Base-by-base conservation (phyloP, 2,888 invertebrate genomes). In the Chesias legatella region DNA sequence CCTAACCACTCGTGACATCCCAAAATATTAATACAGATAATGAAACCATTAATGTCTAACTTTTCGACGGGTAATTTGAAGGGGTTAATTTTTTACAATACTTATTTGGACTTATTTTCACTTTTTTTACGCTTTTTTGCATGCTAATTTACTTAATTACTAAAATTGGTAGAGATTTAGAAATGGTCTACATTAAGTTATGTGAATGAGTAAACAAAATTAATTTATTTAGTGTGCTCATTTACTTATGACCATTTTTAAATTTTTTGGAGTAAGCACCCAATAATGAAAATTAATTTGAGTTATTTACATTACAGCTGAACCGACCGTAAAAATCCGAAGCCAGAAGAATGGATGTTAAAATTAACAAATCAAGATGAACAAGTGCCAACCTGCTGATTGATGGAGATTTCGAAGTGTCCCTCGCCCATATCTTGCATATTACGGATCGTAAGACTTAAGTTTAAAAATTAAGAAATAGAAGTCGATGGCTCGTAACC, bases 301-400 rank as follows among this genome's bases (percentile, higher is more conserved):
- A 27, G 23, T 10, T 26, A 29, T 44, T 44, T 42, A 45, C 43
- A 30, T 75, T 75, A 58, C 76, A 77, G 76, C 67, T 47, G 43
- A 58, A 56, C 60, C 58, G 60, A 49, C 56, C 57, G 53, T 55
- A 56, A 37, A 50, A 54, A 51, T 56, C 46, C 51, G 57, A 33
- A 45, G 25, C 21, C 26, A 21, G 32, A 20, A 30, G 44, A 10
- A 35, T 20, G 21, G 32, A 28, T 8, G 28, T 32, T 22, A 35
- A 34, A 20, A 20, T 21, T 10, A 6, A 9, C 7, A 20, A 22
- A 6, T 13, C 33, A 44, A 27, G 32, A 35, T 24, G 24, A 33
- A 37, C 27, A 17, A 13, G 13, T 11, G 22, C 6, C 11, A 43
- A 37, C 5, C 29, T 25, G 24, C 10, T 20, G 25, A 21, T 33